Evolutionary conservation across 2,113 vertebrate species (phyloP).

Genomic region (Podocnemis expansa): DNA sequence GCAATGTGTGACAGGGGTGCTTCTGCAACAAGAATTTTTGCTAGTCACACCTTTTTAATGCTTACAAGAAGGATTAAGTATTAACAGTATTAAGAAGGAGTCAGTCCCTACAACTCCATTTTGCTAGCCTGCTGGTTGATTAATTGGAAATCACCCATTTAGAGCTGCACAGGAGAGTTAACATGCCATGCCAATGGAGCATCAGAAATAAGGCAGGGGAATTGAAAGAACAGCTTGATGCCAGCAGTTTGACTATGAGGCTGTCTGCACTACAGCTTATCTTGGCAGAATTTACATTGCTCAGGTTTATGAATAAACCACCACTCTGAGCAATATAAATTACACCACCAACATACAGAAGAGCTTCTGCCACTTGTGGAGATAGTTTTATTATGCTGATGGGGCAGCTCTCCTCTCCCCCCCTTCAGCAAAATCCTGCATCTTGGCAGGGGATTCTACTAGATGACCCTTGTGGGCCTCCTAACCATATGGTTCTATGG

Average conservation of each 20-base stretch:
- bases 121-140: not conserved
- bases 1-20: not conserved
- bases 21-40: constrained; percentile 35
- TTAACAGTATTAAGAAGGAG: too few relatives aligned
- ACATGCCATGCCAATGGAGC: not conserved
- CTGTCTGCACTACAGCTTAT: not conserved
- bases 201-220: not conserved
- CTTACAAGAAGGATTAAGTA: not conserved
- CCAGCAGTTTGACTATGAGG: not conserved
- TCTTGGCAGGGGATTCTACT: too few relatives aligned
- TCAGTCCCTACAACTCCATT: not conserved
- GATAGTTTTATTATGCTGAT: too few relatives aligned
- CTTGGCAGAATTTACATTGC: too few relatives aligned
- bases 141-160: not conserved
- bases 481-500: not conserved
- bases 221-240: not conserved
- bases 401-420: not conserved
- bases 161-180: not conserved
- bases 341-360: too few relatives aligned
- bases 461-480: too few relatives aligned
- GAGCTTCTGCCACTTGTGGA: too few relatives aligned
- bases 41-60: not conserved
- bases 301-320: too few relatives aligned
- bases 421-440: not conserved
- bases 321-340: not conserved